phyloP scores from a whole-genome alignment of 2,888 invertebrate genomes.

The Chrysina gloriosa region DNA sequence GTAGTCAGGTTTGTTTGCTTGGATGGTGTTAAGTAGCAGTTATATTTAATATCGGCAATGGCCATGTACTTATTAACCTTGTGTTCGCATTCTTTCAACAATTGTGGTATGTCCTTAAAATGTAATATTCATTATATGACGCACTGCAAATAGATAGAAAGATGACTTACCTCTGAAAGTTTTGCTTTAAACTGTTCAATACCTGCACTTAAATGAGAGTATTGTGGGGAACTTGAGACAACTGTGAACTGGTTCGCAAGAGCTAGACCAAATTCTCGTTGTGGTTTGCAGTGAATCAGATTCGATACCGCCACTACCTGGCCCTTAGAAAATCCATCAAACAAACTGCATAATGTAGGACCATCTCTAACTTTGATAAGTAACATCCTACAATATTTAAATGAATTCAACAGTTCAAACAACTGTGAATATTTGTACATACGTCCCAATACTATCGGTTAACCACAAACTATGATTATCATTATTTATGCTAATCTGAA shows the following conservation, averaged over 20 bases:
- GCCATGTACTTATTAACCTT: constrained; percentile 49
- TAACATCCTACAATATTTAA: constrained; percentile 61
- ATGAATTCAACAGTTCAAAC: background rate
- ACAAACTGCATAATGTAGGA: constrained; percentile 63
- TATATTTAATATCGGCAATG: constrained; percentile 21
- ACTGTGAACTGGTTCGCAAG: constrained; percentile 73
- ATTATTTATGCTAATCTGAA: constrained; percentile 68
- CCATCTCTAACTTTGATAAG: constrained; percentile 65
- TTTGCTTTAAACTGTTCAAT: constrained; percentile 65
- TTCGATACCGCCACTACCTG: constrained; percentile 72
- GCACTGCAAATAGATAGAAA: background rate
- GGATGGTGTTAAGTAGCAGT: constrained; percentile 10
- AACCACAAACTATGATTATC: constrained; percentile 72
- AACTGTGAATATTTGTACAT: constrained; percentile 54
- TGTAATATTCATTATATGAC: constrained; percentile 1
- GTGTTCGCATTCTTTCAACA: constrained; percentile 55
- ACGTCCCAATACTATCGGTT: constrained; percentile 69
- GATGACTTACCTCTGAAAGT: constrained; percentile 52
- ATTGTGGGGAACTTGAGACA: constrained; percentile 73
- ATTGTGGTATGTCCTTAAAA: constrained; percentile 54
- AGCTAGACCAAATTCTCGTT: constrained; percentile 69
- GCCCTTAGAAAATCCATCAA: constrained; percentile 70
- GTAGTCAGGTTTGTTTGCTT: constrained; percentile 25
- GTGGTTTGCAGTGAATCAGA: constrained; percentile 70
- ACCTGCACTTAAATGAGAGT: constrained; percentile 65